A percentile compares a stretch with the other conserved stretches of the same genome.
Evolutionary conservation across 2,113 vertebrate species (phyloP).

Genomic region (Nyctibius bracteatus): DNA sequence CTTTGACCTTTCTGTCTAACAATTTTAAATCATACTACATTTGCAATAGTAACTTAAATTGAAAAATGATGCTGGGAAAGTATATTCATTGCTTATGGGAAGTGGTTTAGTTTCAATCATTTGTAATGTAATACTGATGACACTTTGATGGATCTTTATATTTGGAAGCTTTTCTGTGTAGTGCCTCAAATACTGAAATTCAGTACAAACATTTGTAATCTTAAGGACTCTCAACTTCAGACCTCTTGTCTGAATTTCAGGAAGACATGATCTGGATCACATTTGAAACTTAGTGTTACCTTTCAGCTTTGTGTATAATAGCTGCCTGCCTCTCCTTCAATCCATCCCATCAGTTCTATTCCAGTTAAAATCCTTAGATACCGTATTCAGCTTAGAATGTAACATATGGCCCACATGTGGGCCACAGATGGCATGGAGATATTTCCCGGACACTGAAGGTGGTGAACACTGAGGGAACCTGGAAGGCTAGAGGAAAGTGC

Average conservation of each 20-base stretch:
- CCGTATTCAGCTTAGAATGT: neutral
- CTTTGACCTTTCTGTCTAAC: neutral
- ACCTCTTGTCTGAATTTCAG: neutral
- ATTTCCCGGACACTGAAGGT: neutral
- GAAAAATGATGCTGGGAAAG: neutral
- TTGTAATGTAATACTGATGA: neutral
- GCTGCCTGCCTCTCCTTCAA: neutral
- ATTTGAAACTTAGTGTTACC: neutral
- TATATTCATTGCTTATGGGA: neutral
- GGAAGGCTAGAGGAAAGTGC: neutral
- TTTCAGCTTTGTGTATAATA: neutral
- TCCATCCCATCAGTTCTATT: neutral
- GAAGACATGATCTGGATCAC: neutral
- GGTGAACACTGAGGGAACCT: neutral
- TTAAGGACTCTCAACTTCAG: neutral
- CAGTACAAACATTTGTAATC: neutral
- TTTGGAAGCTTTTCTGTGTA: neutral
- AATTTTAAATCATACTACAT: neutral
- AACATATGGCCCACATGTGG: neutral
- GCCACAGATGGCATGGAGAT: neutral
- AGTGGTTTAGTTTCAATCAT: neutral
- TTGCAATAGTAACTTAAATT: neutral
- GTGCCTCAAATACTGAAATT: neutral
- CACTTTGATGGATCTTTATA: neutral
- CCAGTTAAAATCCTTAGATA: neutral